Conservation (phyloP, 2,113 vertebrate genomes). For the Melanerpes formicivorus region DNA sequence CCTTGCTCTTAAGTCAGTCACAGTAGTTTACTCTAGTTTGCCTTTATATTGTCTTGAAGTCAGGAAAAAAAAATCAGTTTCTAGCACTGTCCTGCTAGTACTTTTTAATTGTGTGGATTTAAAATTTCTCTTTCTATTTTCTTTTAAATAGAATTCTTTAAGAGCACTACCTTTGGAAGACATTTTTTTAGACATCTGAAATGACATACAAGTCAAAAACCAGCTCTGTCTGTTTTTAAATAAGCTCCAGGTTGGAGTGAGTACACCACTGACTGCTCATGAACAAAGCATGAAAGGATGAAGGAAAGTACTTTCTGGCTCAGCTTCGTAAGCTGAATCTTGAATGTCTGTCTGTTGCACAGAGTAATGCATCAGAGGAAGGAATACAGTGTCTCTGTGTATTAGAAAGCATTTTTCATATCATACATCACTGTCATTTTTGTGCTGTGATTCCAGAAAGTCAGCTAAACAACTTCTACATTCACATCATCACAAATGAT, state of each 20-base stretch:
- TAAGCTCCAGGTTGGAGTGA: not conserved
- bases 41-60: not conserved
- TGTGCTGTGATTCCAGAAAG: slow-evolving; percentile 29
- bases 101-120: not conserved
- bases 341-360: not conserved
- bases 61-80: not conserved
- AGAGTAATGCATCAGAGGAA: not conserved
- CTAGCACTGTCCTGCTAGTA: not conserved
- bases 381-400: not conserved
- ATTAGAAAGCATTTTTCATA: slow-evolving; percentile 24
- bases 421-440: slow-evolving; percentile 41
- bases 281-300: not conserved
- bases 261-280: not conserved
- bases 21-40: not conserved
- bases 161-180: slow-evolving; percentile 29
- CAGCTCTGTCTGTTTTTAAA: slow-evolving; percentile 16
- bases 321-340: not conserved
- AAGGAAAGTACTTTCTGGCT: not conserved
- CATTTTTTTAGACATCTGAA: slow-evolving; percentile 19
- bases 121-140: not conserved
- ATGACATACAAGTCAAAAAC: not conserved
- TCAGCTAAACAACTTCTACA: slow-evolving; percentile 37
- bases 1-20: not conserved
- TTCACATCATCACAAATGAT: slow-evolving; percentile 49
- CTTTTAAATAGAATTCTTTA: not conserved